Evolutionary conservation across 2,113 vertebrate genomes (phyloP), one percentile per base, ranked within the genome.

Genomic region (Dicerorhinus sumatrensis): DNA sequence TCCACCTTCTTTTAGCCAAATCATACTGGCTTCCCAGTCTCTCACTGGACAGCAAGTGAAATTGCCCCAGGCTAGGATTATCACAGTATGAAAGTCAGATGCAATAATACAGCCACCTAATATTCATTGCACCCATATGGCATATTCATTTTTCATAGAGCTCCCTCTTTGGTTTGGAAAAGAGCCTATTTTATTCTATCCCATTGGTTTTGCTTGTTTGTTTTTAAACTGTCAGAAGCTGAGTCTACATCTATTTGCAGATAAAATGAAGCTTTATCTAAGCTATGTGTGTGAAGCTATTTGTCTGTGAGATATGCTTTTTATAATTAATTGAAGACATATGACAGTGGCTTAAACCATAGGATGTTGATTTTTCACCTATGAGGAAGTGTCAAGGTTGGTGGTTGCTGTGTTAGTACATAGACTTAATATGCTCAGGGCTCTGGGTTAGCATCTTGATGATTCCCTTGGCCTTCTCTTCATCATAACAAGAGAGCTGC

Each of bases 71-170:
- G 85, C 33, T 82, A 93, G 63, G 27, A 91, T 91, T 91, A 90
- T 94, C 84, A 70, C 48, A 96, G 62, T 76, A 14, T 63, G 85
- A 89, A 70, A 75, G 36, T 97, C 31, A 89, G 62, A 67, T 81
- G 25, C 25, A 80, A 67, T 79, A 36, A 95, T 72, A 82, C 95
- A 93, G n/a, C 11, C 1, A 89, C 18, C 4, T 77, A 70, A 62
- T 76, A 92, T 81, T 91, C 56, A 54, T 73, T 84, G 2, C 0
- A 82, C 11, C 25, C 29, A 91, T n/a, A 84, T 42, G 58, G 11
- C 51, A 89, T 73, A 72, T 77, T 62, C 33, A 29, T 56, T 88
- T 79, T 89, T 81, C 58, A 69, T 27, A 54, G 27, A 89, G 33
- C 21, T 60, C 62, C 23, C 13, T 75, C 17, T 89, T 93, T 84